Conservation (phyloP, 1,140 invertebrate genomes). For the Manduca sexta region DNA sequence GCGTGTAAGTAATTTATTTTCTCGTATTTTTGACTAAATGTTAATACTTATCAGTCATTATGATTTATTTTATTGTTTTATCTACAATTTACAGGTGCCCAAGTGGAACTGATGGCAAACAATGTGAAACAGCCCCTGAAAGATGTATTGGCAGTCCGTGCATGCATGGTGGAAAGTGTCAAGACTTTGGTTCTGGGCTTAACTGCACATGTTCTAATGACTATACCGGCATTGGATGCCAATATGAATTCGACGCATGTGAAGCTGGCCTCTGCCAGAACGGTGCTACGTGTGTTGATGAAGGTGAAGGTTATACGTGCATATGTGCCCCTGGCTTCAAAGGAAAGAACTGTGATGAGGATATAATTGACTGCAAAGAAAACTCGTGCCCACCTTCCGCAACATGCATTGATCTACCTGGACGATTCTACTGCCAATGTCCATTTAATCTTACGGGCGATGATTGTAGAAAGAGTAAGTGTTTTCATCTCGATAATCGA, state of each 20-base stretch:
- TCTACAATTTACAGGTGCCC: constrained; percentile 77
- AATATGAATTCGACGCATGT: constrained; percentile 95
- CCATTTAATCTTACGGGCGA: constrained; percentile 97
- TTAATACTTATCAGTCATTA: no score
- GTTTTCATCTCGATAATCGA: background rate
- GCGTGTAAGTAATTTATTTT: constrained; percentile 81
- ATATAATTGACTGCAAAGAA: constrained; percentile 94
- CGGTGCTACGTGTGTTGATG: constrained; percentile 91
- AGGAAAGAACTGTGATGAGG: constrained; percentile 92
- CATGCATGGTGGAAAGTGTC: constrained; percentile 94
- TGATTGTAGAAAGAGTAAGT: constrained; percentile 94
- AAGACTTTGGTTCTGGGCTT: constrained; percentile 94
- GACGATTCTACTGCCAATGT: constrained; percentile 95
- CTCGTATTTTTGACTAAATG: constrained; percentile 2
- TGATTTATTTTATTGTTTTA: background rate
- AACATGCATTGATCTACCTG: constrained; percentile 94
- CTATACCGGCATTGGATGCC: constrained; percentile 91
- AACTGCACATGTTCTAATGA: constrained; percentile 94
- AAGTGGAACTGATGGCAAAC: constrained; percentile 94
- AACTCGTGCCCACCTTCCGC: constrained; percentile 95
- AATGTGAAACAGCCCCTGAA: constrained; percentile 96
- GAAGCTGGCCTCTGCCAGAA: constrained; percentile 91
- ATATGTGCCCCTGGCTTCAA: constrained; percentile 89
- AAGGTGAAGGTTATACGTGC: constrained; percentile 89
- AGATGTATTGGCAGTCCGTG: constrained; percentile 96